Evolutionary conservation across 2,888 invertebrate genomes (phyloP).

Genomic region (Drosophila melanocephala): DNA sequence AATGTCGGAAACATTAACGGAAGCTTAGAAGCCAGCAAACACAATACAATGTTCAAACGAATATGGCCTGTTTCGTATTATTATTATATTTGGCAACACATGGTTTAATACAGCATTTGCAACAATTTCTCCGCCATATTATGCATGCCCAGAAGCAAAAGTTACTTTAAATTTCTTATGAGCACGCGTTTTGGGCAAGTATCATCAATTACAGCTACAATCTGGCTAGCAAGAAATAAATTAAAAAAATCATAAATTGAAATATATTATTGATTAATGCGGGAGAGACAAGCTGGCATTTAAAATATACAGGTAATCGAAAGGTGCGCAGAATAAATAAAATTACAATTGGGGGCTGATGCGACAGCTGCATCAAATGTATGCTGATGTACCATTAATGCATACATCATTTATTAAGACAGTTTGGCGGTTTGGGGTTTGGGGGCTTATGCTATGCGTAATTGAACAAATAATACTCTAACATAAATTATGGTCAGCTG

Average conservation of each 20-base stretch:
- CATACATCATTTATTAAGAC: constrained; percentile 42
- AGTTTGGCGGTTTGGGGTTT: background rate
- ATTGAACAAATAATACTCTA: constrained; percentile 14
- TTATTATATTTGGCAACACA: constrained; percentile 14
- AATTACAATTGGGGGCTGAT: background rate
- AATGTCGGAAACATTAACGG: constrained; percentile 57
- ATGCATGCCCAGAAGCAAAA: background rate
- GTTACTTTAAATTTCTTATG: background rate
- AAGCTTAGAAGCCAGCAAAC: constrained; percentile 2
- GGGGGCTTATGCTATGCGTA: constrained; percentile 6
- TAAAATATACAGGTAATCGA: constrained; percentile 20
- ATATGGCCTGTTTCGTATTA: constrained; percentile 19
- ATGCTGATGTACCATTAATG: constrained; percentile 21
- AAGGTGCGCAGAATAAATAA: constrained; percentile 10
- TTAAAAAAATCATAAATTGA: constrained; percentile 31
- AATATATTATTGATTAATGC: constrained; percentile 51
- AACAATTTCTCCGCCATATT: constrained; percentile 5
- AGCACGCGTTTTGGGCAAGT: background rate
- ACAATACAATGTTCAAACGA: constrained; percentile 4
- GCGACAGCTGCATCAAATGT: constrained; percentile 39
- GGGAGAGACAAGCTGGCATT: constrained; percentile 18
- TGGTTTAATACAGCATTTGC: constrained; percentile 21
- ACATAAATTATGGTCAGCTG: constrained; percentile 59
- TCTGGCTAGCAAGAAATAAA: background rate
- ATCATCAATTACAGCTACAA: background rate